phyloP scores from a whole-genome alignment of 2,113 vertebrate species.

The Dissostichus mawsoni region DNA sequence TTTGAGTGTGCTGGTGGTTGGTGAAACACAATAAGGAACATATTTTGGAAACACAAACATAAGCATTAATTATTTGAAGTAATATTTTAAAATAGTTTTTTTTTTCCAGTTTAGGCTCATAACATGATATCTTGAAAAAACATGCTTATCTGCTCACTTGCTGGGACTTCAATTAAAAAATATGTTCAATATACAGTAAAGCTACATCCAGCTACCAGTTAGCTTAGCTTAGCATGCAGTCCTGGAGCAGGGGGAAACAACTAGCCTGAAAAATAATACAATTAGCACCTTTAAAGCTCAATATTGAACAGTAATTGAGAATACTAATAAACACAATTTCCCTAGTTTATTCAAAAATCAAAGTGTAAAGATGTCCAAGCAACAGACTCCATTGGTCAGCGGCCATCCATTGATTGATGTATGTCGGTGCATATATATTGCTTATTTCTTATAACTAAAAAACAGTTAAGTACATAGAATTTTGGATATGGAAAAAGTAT shows the following conservation, averaged over 20 bases:
- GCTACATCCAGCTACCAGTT: background rate
- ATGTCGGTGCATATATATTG: background rate
- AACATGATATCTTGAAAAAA: background rate
- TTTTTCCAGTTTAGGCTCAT: background rate
- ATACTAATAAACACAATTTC: background rate
- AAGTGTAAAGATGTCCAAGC: background rate
- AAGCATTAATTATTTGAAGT: background rate
- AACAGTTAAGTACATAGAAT: background rate
- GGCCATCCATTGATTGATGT: background rate
- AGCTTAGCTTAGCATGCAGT: background rate
- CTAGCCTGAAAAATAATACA: background rate
- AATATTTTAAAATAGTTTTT: background rate
- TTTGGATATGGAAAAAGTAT: background rate
- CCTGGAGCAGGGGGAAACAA: background rate
- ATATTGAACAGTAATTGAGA: background rate
- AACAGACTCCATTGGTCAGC: slow-evolving; percentile 4
- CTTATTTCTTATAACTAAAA: background rate
- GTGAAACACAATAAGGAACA: background rate
- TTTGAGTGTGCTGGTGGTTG: too few species aligned
- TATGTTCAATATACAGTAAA: background rate
- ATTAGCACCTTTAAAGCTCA: background rate
- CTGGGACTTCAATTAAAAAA: background rate
- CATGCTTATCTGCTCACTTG: background rate
- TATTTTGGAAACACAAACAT: background rate
- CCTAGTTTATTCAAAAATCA: background rate